Base-by-base conservation (phyloP, 1,140 invertebrate species). In the Zaprionus gabonicus region DNA sequence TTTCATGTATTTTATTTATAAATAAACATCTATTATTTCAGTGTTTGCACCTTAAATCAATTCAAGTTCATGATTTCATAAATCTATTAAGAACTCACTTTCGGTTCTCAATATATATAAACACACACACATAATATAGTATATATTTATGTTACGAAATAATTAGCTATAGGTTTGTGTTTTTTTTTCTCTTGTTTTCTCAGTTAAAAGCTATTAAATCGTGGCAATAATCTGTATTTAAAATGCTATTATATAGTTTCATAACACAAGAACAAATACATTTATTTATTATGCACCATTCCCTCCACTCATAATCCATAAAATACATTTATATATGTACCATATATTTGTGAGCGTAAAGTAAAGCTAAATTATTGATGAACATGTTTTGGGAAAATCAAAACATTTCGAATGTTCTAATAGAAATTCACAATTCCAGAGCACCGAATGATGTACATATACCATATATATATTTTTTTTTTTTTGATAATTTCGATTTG, bases 171-270 rank as follows among this genome's bases (percentile, higher is more conserved):
- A 62, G 53, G 46, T 51, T 51, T 12, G 20, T 23, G 6, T 31
- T 31, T 31, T 9, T 28, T 49, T 51, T 51, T 49, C 63, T 60
- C 9, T 34, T 9, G 31, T 34, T 34, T 10, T 56, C 36, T 59
- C 31, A 64, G 63, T 53, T 71, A 71, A 64, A 64, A 75, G 67
- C 72, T 49, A 63, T 59, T 71, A 13, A 59, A 60, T 67, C 68
- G 36, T 41, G 64, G 56, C 64, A 59, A 67, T 59, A 67, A 58
- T 64, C 34, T 27, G 60, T 75, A 70, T 58, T 76, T 59, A 31
- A 76, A 76, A 76, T 65, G 73, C 68, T 65, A 76, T 34, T 53
- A 53, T 71, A 36, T n/a, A 36, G 38, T 55, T 56, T 62, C 27
- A 20, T 59, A 76, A 64, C 46, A 71, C 68, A 76, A 71, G 34